These are phyloP conservation scores for Scaptomyza graminum DNA, from an alignment of 1,140 invertebrate genomes.

Conservation along the genomic window DNA sequence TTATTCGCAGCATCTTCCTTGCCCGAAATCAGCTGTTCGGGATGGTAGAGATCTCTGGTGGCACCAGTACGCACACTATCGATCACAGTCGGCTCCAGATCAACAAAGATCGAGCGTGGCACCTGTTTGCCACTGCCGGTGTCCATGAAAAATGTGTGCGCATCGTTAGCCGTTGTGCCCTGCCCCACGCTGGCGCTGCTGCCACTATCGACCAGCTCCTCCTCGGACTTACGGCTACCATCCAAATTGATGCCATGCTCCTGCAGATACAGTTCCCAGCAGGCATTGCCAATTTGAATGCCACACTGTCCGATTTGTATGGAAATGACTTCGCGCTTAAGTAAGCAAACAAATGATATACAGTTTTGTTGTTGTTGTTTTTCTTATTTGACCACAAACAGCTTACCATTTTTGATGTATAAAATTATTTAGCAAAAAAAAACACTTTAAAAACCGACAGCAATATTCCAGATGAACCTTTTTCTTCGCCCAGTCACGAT, in stretches of 20 bases:
- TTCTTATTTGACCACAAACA: not conserved
- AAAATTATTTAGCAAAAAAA: not conserved
- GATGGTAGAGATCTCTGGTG: slow-evolving; percentile 88
- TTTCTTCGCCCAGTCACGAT: slow-evolving; percentile 44
- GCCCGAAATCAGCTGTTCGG: slow-evolving; percentile 89
- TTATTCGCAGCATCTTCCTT: slow-evolving; percentile 94
- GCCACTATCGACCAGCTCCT: slow-evolving; percentile 68
- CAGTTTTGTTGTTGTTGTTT: not conserved
- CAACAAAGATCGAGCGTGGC: slow-evolving; percentile 85
- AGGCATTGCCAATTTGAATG: slow-evolving; percentile 90
- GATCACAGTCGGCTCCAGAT: slow-evolving; percentile 85
- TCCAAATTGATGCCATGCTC: slow-evolving; percentile 90
- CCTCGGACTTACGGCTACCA: slow-evolving; percentile 84
- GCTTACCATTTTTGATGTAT: slow-evolving; percentile 32
- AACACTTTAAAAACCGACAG: slow-evolving; percentile 13
- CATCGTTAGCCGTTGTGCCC: slow-evolving; percentile 68
- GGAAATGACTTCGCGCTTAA: slow-evolving; percentile 88
- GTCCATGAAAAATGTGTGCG: slow-evolving; percentile 88
- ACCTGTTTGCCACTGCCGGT: slow-evolving; percentile 86
- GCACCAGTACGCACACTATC: slow-evolving; percentile 88
- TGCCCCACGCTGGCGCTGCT: slow-evolving; percentile 56
- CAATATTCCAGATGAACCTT: slow-evolving; percentile 3
- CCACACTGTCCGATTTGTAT: slow-evolving; percentile 89
- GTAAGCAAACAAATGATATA: not conserved
- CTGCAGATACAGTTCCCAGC: slow-evolving; percentile 91